Evolutionary conservation across 2,888 invertebrate species (phyloP).

Genomic region (Horisme vitalbata): DNA sequence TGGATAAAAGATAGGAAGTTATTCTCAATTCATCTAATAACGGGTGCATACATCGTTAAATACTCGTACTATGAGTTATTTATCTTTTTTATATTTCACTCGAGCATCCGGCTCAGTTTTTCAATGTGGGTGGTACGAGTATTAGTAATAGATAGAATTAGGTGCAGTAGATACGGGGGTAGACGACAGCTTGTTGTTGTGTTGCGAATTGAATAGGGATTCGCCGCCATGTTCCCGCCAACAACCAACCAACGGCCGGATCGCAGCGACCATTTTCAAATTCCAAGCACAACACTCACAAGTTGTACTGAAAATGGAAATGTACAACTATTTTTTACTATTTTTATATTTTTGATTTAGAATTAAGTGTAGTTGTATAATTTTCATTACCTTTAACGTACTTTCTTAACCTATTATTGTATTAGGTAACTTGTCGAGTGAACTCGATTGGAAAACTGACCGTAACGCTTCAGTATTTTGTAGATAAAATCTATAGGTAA

Average conservation of each 20-base stretch:
- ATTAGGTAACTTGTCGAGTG: constrained; percentile 63
- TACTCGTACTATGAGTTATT: constrained; percentile 77
- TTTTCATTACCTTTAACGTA: constrained; percentile 72
- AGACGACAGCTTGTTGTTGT: constrained; percentile 48
- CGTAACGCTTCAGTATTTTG: constrained; percentile 79
- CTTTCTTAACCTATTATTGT: constrained; percentile 74
- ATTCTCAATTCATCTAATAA: constrained; percentile 80
- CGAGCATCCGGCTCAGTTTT: constrained; percentile 72
- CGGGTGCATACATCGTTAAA: constrained; percentile 81
- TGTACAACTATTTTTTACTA: constrained; percentile 82
- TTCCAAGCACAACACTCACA: constrained; percentile 71
- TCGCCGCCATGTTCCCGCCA: constrained; percentile 12
- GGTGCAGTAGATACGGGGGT: constrained; percentile 27
- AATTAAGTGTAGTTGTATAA: constrained; percentile 80
- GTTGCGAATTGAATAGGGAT: constrained; percentile 23
- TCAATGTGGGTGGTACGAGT: constrained; percentile 57
- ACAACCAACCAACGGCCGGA: constrained; percentile 13
- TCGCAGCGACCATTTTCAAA: constrained; percentile 28
- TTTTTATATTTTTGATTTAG: constrained; percentile 82
- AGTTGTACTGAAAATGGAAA: constrained; percentile 67
- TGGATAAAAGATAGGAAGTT: constrained; percentile 77
- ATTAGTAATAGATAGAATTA: constrained; percentile 45
- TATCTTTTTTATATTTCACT: constrained; percentile 82
- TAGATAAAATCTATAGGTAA: constrained; percentile 83
- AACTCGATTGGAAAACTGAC: constrained; percentile 78